Evolutionary conservation across 2,888 invertebrate genomes (phyloP), one percentile per base, ranked within the genome.

Genomic region (Microctonus hyperodae): DNA sequence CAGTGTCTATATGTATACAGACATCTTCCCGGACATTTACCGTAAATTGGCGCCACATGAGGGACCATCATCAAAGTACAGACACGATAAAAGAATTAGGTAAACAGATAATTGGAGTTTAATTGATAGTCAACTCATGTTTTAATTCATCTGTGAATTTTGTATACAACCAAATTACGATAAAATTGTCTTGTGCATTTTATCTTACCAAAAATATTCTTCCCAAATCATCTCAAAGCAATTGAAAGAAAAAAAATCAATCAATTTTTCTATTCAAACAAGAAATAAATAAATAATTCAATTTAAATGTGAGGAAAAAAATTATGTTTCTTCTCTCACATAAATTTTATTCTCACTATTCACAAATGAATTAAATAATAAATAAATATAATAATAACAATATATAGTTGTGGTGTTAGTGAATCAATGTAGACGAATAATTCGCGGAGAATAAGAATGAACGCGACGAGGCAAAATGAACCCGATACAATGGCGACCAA

Each of bases 41-140:
- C 65, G 64, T 66, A 6, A 68, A 71, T 69, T 71, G 70, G 69
- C 44, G 44, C 16, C 71, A 70, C 73, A 65, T 62, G 58, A 57
- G 62, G 71, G 60, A 11, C 23, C 28, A 13, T 22, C 25, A 44
- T 44, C n/a, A 51, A 59, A 44, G 59, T 53, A 44, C 40, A 44
- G 58, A 33, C 23, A 51, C 40, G 64, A 65, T 67, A 65, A 69
- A 73, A 72, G 76, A 75, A 75, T 73, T 75, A 77, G 75, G 74
- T 72, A 75, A 69, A 74, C 76, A 74, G 73, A 70, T 79, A 78
- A 79, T 79, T 78, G 74, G 69, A 70, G 69, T 70, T 71, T 78
- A 76, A 77, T 79, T 78, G 74, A 64, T 70, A 69, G 16, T 9
- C 44, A 16, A 74, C 77, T 75, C 76, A 75, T 76, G 76, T 76